These are phyloP conservation scores for Stigmatopora argus DNA, from an alignment of 2,113 vertebrate species.

Conservation along the genomic window DNA sequence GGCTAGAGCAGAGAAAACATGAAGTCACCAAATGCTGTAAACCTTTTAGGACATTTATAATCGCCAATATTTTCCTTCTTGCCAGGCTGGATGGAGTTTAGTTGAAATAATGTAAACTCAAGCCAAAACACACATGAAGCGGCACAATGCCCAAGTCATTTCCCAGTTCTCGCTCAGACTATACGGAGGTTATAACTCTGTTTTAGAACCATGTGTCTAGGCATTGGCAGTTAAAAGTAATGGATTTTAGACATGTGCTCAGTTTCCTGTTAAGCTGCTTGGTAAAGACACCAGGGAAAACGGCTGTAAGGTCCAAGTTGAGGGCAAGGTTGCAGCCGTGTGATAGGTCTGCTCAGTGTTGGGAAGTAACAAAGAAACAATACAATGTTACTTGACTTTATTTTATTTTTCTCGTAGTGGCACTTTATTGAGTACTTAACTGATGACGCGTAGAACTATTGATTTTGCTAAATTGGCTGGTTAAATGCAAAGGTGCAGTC, in stretches of 20 bases:
- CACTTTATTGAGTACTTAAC: too few species aligned
- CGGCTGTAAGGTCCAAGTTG: constrained; percentile 21
- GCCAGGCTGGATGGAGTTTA: neutral
- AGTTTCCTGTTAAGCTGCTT: constrained; percentile 58
- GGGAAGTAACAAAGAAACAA: neutral
- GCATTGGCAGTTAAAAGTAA: constrained; percentile 19
- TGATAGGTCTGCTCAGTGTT: neutral
- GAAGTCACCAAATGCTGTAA: constrained; percentile 9
- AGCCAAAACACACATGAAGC: constrained; percentile 14
- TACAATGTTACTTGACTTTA: neutral
- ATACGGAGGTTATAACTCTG: constrained; percentile 1
- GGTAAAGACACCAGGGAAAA: constrained; percentile 40
- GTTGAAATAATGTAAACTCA: neutral
- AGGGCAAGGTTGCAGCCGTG: constrained; percentile 18
- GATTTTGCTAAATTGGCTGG: too few species aligned
- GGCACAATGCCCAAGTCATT: constrained; percentile 1
- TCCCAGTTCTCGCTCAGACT: constrained; percentile 7
- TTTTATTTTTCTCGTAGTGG: too few species aligned
- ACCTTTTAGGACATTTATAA: neutral
- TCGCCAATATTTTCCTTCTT: neutral
- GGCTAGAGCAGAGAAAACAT: constrained; percentile 42
- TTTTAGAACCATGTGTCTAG: constrained; percentile 1
- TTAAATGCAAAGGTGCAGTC: too few species aligned
- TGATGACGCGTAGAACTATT: too few species aligned
- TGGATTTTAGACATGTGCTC: constrained; percentile 33